Conservation (phyloP, 2,113 vertebrate species). For the Nesoenas mayeri region DNA sequence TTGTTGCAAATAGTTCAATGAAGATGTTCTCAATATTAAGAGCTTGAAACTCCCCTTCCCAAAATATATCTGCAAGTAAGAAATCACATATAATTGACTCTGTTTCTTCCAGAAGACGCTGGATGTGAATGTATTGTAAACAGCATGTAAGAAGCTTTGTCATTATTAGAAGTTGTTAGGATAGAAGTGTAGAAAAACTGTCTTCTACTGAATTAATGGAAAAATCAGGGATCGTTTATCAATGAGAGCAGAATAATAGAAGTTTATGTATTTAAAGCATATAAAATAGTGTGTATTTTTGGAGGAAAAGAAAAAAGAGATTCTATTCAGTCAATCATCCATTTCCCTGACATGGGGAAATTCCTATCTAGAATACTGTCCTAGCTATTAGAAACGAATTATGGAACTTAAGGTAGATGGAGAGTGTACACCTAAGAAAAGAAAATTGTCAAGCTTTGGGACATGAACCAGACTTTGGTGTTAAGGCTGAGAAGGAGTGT, state of each 20-base stretch:
- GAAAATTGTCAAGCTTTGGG: neutral
- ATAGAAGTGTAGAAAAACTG: neutral
- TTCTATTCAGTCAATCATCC: neutral
- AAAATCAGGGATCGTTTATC: neutral
- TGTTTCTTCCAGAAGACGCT: neutral
- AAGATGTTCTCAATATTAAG: neutral
- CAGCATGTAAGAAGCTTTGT: neutral
- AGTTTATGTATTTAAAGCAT: neutral
- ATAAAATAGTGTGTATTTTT: neutral
- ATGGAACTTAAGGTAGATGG: neutral
- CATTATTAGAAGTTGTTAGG: neutral
- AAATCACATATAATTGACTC: neutral
- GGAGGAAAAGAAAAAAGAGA: neutral
- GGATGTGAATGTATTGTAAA: neutral
- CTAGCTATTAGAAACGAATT: neutral
- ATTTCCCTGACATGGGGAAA: neutral
- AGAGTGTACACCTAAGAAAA: neutral
- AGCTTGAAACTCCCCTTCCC: neutral
- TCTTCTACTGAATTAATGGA: neutral
- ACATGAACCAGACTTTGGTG: neutral
- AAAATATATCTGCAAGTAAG: neutral
- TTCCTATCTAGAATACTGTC: neutral
- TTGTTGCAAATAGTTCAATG: neutral
- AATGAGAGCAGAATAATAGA: neutral
- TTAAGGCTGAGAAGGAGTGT: neutral